phyloP scores from a whole-genome alignment of 2,113 vertebrate genomes.

The Gobiocypris rarus region DNA sequence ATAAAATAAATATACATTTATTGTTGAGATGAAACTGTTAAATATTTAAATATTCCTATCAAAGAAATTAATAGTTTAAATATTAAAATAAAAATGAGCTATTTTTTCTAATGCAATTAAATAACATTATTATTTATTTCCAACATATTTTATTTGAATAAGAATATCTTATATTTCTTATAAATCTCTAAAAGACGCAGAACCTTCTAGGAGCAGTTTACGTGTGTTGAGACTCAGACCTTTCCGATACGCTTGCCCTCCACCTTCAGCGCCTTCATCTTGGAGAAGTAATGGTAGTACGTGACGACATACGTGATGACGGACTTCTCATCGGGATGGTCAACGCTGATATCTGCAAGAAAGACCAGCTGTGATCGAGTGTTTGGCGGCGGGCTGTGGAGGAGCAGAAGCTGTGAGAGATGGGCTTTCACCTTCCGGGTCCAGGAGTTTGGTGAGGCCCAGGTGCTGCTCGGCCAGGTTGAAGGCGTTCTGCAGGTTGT shows the following conservation, averaged over 20 bases:
- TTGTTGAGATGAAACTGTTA: no score
- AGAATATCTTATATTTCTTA: background rate
- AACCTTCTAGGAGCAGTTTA: background rate
- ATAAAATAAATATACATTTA: no score
- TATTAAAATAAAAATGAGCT: no score
- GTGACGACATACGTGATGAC: conserved; percentile 98
- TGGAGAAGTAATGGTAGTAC: conserved; percentile 98
- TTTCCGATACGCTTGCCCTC: conserved; percentile 97
- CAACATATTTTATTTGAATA: background rate
- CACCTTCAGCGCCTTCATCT: conserved; percentile 98
- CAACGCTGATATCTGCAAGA: conserved; percentile 93
- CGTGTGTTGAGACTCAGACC: conserved; percentile 71
- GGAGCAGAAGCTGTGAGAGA: background rate
- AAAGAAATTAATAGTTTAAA: no score
- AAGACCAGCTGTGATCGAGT: background rate
- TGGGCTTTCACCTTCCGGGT: conserved; percentile 87
- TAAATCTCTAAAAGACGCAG: background rate
- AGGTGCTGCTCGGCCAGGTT: conserved; percentile 97
- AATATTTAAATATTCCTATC: no score
- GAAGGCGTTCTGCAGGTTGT: conserved; percentile 98
- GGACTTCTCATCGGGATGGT: conserved; percentile 97
- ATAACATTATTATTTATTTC: background rate
- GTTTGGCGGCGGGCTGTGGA: background rate
- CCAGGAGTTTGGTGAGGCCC: conserved; percentile 92
- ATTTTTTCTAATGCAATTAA: no score